These are phyloP conservation scores for Coregonus suidteri DNA, from an alignment of 2,797 vertebrate species.

Conservation along the genomic window DNA sequence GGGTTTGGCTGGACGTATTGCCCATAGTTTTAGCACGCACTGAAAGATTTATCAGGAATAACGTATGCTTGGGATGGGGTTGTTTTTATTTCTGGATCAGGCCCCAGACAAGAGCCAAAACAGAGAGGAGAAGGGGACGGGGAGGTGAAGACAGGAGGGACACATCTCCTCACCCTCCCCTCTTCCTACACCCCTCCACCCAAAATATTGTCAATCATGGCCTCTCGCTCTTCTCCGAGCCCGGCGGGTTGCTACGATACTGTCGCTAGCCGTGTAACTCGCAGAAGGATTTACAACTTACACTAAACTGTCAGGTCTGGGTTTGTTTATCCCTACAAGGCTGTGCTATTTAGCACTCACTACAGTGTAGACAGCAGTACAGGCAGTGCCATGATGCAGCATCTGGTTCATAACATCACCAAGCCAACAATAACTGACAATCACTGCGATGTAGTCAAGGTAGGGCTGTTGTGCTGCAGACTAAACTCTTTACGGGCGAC, in stretches of 20 bases:
- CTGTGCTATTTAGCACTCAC: constrained; percentile 13
- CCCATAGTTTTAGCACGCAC: constrained; percentile 42
- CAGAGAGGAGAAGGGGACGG: constrained; percentile 8
- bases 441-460: constrained; percentile 32
- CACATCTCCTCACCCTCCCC: constrained; percentile 13
- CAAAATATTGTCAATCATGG: constrained; percentile 28
- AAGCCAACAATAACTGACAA: constrained; percentile 41
- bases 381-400: constrained; percentile 13
- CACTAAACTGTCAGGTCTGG: constrained; percentile 15
- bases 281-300: constrained; percentile 35
- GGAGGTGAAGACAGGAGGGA: constrained; percentile 21
- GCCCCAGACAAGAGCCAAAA: constrained; percentile 27
- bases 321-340: constrained; percentile 10
- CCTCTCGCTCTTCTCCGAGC: constrained; percentile 24
- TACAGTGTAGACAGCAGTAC: not conserved
- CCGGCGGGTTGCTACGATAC: constrained; percentile 27
- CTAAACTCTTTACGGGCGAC: not conserved
- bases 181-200: not conserved
- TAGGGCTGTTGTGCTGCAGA: constrained; percentile 17
- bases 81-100: constrained; percentile 57
- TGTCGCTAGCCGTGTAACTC: constrained; percentile 12
- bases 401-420: constrained; percentile 53
- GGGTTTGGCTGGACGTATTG: constrained; percentile 46
- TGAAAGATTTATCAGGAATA: constrained; percentile 67
- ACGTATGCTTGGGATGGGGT: constrained; percentile 37